A percentile compares a stretch with the other conserved stretches of the same genome.
These are phyloP conservation scores for Daboia siamensis DNA, from an alignment of 2,113 vertebrate species.

Conservation along the genomic window DNA sequence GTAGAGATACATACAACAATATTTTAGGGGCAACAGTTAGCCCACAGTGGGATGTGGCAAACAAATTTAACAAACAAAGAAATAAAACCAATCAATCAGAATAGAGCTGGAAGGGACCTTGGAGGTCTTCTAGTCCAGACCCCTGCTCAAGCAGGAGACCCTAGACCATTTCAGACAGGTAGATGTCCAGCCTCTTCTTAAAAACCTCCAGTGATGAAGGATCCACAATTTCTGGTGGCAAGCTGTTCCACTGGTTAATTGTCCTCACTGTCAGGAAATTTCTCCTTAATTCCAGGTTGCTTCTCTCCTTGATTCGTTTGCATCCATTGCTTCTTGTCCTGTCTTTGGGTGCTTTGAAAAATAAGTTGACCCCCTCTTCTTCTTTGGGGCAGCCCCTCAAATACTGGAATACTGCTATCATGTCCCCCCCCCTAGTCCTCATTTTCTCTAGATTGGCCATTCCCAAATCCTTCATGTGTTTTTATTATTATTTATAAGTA, in stretches of 20 bases:
- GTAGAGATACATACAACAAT: slow-evolving; percentile 4
- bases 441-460: neutral
- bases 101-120: neutral
- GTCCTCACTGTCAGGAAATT: neutral
- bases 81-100: neutral
- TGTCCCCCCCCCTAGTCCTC: neutral
- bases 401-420: neutral
- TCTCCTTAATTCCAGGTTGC: neutral
- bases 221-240: neutral
- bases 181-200: too few species aligned
- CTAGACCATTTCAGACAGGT: neutral
- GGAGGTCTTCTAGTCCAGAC: neutral
- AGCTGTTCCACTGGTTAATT: neutral
- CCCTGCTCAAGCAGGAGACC: neutral
- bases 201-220: neutral
- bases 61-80: neutral
- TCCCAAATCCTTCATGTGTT: neutral
- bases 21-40: slow-evolving; percentile 40
- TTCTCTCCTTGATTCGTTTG: neutral
- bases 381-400: neutral
- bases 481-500: neutral
- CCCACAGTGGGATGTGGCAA: neutral
- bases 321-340: neutral
- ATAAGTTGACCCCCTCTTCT: neutral
- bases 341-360: neutral